Evolutionary conservation across 2,113 vertebrate genomes (phyloP), one percentile per base, ranked within the genome.

Genomic region (Oryzias javanicus): DNA sequence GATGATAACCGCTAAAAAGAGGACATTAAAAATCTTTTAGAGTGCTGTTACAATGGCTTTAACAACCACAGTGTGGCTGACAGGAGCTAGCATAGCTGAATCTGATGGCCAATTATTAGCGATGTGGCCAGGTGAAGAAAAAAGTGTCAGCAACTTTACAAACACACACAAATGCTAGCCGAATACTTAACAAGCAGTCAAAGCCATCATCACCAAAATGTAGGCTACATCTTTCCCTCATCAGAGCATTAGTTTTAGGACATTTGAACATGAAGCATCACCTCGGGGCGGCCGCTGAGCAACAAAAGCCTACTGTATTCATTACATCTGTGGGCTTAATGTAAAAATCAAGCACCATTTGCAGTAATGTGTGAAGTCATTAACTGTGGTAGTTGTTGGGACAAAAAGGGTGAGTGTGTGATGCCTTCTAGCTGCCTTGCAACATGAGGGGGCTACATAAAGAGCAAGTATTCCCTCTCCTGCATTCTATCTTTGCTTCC

Each of bases 331-430:
- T 76, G 80, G 35, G 78, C 82, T 84, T 87, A 81, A 90, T 89
- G 81, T 85, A 77, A 85, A 83, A 87, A 81, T 79, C 78, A 82
- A 82, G 86, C 79, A 67, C 70, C 87, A 86, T 88, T 88, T 84
- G 79, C 88, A 71, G 72, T 89, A 89, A 91, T 89, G 88, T 67
- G 75, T 89, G 66, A 90, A 88, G 87, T 89, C 88, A 88, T 92
- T 91, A 88, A 91, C 81, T 85, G 89, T 86, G 72, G 64, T 81
- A 89, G 85, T 88, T 85, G 85, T 88, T 79, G 81, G 80, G 86
- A 90, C 85, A 87, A 72, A 76, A 70, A 79, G 79, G 67, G 58
- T 66, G 86, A 81, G 85, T 70, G 82, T 64, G 65, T 68, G 82
- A 83, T 82, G 84, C 81, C 86, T 88, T 75, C 67, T 72, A 86